Conservation (phyloP, 2,888 invertebrate species). For the Sarcophaga rosellei region DNA sequence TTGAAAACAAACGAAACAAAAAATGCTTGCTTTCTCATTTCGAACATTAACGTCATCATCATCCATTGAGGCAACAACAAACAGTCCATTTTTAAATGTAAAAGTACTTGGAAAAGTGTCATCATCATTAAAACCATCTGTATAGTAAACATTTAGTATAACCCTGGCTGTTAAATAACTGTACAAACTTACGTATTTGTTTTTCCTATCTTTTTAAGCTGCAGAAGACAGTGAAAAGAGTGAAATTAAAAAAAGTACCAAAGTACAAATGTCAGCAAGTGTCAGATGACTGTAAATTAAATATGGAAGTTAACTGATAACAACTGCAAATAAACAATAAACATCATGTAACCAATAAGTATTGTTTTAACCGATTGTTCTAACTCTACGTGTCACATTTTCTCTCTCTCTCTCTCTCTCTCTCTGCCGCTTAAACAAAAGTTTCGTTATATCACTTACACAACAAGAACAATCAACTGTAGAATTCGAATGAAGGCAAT, state of each 20-base stretch:
- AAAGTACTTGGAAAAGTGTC: constrained; percentile 19
- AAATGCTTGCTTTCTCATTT: background rate
- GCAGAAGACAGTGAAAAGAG: too few relatives aligned
- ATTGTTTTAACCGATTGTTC: background rate
- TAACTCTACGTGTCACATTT: background rate
- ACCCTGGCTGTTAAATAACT: background rate
- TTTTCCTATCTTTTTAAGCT: too few relatives aligned
- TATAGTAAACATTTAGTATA: background rate
- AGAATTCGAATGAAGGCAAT: constrained; percentile 20
- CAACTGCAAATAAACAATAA: background rate
- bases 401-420: background rate
- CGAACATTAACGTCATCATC: constrained; percentile 30
- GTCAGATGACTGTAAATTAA: constrained; percentile 60
- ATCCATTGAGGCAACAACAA: background rate
- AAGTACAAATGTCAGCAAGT: constrained; percentile 54
- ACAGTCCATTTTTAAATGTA: constrained; percentile 11
- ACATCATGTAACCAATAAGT: constrained; percentile 46
- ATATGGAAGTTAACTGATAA: constrained; percentile 43
- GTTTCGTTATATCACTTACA: too few relatives aligned
- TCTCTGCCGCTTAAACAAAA: background rate
- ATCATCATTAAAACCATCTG: constrained; percentile 10
- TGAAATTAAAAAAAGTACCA: background rate
- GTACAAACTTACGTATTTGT: background rate
- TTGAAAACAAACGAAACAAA: background rate
- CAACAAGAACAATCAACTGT: too few relatives aligned